These are phyloP conservation scores for Tauraco erythrolophus DNA, from an alignment of 2,113 vertebrate species.

Conservation along the genomic window DNA sequence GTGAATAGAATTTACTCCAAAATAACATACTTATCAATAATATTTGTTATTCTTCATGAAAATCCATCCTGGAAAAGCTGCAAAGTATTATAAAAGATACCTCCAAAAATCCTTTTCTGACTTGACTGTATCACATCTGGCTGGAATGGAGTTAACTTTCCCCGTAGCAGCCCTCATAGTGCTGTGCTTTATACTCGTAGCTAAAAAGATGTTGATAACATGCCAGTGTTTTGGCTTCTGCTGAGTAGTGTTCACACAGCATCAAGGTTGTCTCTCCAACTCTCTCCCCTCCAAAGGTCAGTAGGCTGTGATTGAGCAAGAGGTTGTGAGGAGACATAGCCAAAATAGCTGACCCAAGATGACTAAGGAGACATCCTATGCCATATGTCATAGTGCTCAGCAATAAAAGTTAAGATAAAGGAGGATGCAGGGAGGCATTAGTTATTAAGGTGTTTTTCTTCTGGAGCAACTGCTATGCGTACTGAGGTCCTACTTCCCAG, in stretches of 20 bases:
- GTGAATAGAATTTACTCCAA: neutral
- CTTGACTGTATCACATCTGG: neutral
- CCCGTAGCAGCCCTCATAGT: no score
- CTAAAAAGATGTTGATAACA: neutral
- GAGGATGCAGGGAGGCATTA: neutral
- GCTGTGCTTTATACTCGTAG: neutral
- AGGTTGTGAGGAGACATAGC: no score
- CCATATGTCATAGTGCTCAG: neutral
- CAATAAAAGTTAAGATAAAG: neutral
- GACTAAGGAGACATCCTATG: neutral
- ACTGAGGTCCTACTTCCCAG: neutral
- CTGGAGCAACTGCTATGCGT: accelerated
- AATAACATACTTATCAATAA: neutral
- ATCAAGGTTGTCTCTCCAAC: neutral
- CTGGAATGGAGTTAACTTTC: neutral
- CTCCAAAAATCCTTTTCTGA: accelerated
- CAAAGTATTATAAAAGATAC: neutral
- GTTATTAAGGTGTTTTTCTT: neutral
- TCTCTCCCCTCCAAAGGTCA: neutral
- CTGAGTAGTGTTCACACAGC: neutral
- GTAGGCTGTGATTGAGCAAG: no score
- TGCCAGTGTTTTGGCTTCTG: neutral
- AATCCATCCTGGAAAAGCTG: neutral
- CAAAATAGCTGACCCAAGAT: neutral
- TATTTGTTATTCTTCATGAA: neutral